Evolutionary conservation across 30 jellyfish, hydroid and myxozoan genomes (phyloP), one percentile per base, ranked within the genome.

Genomic region (Aurelia aurita complex sp. Pacific): DNA sequence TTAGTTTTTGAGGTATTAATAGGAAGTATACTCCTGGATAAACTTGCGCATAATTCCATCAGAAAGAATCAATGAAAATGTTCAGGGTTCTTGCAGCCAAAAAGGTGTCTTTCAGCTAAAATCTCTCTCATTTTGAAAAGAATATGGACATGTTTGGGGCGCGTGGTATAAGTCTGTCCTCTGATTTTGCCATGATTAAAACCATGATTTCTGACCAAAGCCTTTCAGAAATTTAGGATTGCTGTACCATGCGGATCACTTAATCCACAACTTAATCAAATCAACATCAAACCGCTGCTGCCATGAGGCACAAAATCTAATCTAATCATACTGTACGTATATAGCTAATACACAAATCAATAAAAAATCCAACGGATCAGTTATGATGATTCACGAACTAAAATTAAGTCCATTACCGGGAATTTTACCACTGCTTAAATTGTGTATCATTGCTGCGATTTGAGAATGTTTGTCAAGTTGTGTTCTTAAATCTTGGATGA

Each of bases 401-500:
- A 81, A 81, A 50, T 81, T 72, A 2, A 67, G 76, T 35, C 67
- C 84, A 73, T 64, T 74, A 29, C 67, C 61, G 7, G 94, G 89
- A 18, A 92, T 43, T 74, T 87, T 92, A 23, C 98, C 98, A 77
- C 94, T 73, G 54, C 97, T 94, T 55, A 94, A 74, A 80, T 94
- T 94, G 52, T 94, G 97, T 42, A 94, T 94, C 98, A 94, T 94
- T 52, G 98, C 98, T 11, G 97, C 91, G 13, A 94, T 94, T 59
- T 94, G 98, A n/a, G 97, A 65, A n/a, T 94, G 98, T 75, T 94
- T 88, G 12, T 94, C 98, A 40, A 92, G 85, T 33, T 92, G 90
- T 17, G 74, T 76, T 54, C 86, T 89, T 52, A 92, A 82, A 10
- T 86, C 86, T 64, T 81, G n/a, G 5, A 92, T 57, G 17, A 36